A percentile compares a stretch with the other conserved stretches of the same genome.
Evolutionary conservation across 2,113 vertebrate genomes (phyloP).

Genomic region (Oryzias celebensis): DNA sequence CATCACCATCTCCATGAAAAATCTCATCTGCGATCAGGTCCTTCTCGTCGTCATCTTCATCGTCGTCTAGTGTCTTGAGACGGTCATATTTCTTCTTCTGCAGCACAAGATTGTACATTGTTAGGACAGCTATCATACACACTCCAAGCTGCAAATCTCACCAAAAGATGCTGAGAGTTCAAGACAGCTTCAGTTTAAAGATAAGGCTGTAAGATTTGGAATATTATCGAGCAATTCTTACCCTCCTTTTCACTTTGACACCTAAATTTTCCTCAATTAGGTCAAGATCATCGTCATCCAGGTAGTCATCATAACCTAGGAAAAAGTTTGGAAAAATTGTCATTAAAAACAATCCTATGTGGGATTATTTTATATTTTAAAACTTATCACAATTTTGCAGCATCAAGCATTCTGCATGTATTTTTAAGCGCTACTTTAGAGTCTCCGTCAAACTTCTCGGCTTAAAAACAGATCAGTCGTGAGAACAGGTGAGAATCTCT

Average conservation of each 20-base stretch:
- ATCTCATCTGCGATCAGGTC: conserved; percentile 95
- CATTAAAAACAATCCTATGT: no score
- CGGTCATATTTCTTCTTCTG: conserved; percentile 93
- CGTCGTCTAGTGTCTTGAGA: conserved; percentile 92
- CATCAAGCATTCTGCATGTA: no score
- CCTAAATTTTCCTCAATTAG: conserved; percentile 98
- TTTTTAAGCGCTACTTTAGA: no score
- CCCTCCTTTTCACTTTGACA: conserved; percentile 96
- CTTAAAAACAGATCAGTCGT: no score
- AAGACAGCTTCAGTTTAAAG: background rate
- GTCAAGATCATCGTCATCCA: conserved; percentile 98
- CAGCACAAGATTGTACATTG: conserved; percentile 1
- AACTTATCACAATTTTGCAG: no score
- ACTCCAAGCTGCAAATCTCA: background rate
- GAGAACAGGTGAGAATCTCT: no score
- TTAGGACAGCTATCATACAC: background rate
- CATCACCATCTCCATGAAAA: conserved; percentile 91
- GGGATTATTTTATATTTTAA: no score
- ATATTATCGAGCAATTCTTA: conserved; percentile 59
- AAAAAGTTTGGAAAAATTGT: background rate
- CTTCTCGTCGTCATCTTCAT: conserved; percentile 93
- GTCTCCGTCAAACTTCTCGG: no score
- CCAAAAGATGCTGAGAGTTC: background rate
- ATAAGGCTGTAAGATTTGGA: background rate
- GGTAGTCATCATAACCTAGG: conserved; percentile 87